Percentiles rank a stretch among this genome's conserved stretches.
Evolutionary conservation across 1,140 invertebrate species (phyloP).

Genomic region (Zaprionus tsacasi): DNA sequence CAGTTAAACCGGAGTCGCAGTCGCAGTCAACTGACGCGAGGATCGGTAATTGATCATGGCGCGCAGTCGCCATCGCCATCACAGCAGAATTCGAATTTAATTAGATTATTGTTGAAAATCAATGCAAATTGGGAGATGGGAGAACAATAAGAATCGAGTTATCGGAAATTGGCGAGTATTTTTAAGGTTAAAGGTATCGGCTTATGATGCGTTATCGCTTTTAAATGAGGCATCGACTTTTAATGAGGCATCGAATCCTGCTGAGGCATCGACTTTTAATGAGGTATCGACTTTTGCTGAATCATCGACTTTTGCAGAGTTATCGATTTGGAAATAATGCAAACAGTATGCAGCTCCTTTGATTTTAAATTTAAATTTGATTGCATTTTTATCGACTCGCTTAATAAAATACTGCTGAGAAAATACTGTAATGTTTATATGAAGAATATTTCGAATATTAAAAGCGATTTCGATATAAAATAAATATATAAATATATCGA

Average conservation of each 20-base stretch:
- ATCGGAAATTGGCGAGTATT: background rate
- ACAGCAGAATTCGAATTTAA: slow-evolving; percentile 3
- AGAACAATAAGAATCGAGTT: slow-evolving; percentile 3
- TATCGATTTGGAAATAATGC: background rate
- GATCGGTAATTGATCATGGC: slow-evolving; percentile 6
- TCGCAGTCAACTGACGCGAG: background rate
- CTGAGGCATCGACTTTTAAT: background rate
- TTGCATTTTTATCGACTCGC: too few relatives aligned
- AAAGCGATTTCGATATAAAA: background rate
- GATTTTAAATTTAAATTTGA: background rate
- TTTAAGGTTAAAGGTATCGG: background rate
- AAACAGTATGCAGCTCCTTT: background rate
- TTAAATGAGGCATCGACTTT: background rate
- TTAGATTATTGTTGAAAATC: slow-evolving; percentile 4
- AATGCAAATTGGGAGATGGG: background rate
- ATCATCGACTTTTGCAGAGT: background rate
- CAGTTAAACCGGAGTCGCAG: background rate
- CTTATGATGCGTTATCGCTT: background rate
- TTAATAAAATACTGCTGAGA: too few relatives aligned
- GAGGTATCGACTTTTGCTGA: background rate
- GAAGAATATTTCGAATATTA: background rate
- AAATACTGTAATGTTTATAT: background rate
- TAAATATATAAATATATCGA: background rate
- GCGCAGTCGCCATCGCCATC: background rate
- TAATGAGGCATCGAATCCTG: background rate